A percentile compares a stretch with the other conserved stretches of the same genome.
Evolutionary conservation across 2,888 invertebrate genomes (phyloP).

Genomic region (Vannuccia rotundouncinata): DNA sequence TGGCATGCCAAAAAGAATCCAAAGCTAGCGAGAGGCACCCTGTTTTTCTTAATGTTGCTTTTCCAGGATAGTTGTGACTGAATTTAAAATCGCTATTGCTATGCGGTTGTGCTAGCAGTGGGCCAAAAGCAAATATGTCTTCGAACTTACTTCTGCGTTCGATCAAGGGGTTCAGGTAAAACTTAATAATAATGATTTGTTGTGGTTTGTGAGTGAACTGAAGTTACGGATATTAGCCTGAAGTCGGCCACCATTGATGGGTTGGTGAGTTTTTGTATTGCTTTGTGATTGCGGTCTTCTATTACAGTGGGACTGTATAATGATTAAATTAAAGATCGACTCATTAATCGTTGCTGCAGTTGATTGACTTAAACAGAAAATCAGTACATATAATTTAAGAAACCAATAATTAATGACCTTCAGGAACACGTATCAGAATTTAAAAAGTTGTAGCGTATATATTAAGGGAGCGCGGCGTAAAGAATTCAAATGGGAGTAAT

Average conservation of each 20-base stretch:
- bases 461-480: too few relatives aligned
- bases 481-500: too few relatives aligned
- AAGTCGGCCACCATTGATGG: neutral
- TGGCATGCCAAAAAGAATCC: neutral
- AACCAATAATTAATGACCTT: too few relatives aligned
- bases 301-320: neutral
- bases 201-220: neutral
- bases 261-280: neutral
- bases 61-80: slow-evolving; percentile 15
- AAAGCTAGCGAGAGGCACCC: neutral
- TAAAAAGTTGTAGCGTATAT: too few relatives aligned
- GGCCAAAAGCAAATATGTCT: neutral
- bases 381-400: too few relatives aligned
- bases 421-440: too few relatives aligned
- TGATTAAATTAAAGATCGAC: too few relatives aligned
- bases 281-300: neutral
- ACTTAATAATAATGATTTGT: neutral
- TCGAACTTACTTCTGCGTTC: neutral
- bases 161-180: neutral
- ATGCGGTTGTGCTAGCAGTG: neutral
- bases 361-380: too few relatives aligned
- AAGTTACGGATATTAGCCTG: neutral
- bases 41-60: neutral
- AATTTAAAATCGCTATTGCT: slow-evolving; percentile 14
- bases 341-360: too few relatives aligned